These are phyloP conservation scores for Pleuronectes platessa DNA, from an alignment of 2,113 vertebrate genomes.

Conservation along the genomic window DNA sequence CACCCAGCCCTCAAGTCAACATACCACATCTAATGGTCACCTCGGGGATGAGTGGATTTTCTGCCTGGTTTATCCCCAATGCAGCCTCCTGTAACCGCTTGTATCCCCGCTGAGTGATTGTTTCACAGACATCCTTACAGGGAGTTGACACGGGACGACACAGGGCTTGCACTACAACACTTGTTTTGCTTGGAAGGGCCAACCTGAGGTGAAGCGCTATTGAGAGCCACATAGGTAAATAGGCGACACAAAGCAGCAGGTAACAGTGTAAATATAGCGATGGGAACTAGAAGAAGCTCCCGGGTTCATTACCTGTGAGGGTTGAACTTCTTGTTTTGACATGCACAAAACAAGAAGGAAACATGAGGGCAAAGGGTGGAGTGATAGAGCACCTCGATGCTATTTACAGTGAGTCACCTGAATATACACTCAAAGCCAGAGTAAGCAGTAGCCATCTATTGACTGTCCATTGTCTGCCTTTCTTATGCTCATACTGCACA, in stretches of 20 bases:
- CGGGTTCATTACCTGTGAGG: slow-evolving; percentile 52
- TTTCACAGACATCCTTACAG: slow-evolving; percentile 57
- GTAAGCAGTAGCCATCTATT: slow-evolving; percentile 11
- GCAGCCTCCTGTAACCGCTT: slow-evolving; percentile 59
- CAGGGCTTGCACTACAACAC: slow-evolving; percentile 32
- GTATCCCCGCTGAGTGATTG: slow-evolving; percentile 71
- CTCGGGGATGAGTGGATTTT: slow-evolving; percentile 76
- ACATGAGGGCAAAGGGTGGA: slow-evolving; percentile 43
- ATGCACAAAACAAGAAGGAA: slow-evolving; percentile 52
- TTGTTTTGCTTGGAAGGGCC: slow-evolving; percentile 47
- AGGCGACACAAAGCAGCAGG: slow-evolving; percentile 39
- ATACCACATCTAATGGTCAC: slow-evolving; percentile 68
- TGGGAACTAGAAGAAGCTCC: slow-evolving; percentile 30
- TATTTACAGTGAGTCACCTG: slow-evolving; percentile 51
- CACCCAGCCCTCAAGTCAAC: slow-evolving; percentile 52
- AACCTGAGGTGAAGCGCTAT: slow-evolving; percentile 45
- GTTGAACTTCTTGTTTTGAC: slow-evolving; percentile 72
- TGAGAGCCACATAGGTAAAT: slow-evolving; percentile 27
- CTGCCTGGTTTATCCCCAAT: slow-evolving; percentile 77
- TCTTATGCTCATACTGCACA: background rate
- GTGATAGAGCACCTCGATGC: slow-evolving; percentile 46
- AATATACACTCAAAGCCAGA: slow-evolving; percentile 43
- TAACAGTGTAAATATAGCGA: slow-evolving; percentile 40
- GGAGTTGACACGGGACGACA: slow-evolving; percentile 58
- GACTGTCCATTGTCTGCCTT: slow-evolving; percentile 14